phyloP scores from a whole-genome alignment of 2,888 invertebrate species.

The Microctonus brassicae region DNA sequence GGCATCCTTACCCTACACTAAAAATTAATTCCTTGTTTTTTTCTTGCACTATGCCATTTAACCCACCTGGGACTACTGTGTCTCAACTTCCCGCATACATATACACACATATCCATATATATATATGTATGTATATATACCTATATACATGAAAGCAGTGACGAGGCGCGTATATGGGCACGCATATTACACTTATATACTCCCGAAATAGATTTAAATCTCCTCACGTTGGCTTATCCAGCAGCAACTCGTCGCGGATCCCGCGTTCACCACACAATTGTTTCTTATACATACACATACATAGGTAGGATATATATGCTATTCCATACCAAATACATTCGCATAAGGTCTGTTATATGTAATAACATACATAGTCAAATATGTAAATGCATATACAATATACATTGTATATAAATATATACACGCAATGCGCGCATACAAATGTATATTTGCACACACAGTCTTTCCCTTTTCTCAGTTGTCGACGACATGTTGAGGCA shows the following conservation, averaged over 20 bases:
- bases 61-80: too few species aligned
- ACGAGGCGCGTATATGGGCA: neutral
- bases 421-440: neutral
- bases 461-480: too few species aligned
- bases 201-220: neutral
- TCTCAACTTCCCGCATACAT: too few species aligned
- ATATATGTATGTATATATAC: neutral
- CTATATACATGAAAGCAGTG: neutral
- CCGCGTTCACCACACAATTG: conserved; percentile 20
- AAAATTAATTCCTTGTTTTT: conserved; percentile 62
- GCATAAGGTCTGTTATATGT: neutral
- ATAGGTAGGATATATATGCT: neutral
- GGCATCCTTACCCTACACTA: too few species aligned
- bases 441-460: neutral
- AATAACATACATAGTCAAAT: too few species aligned
- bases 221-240: conserved; percentile 15
- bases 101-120: neutral
- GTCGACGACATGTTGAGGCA: too few species aligned
- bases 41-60: conserved; percentile 58
- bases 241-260: conserved; percentile 19
- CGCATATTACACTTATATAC: conserved; percentile 8
- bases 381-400: neutral
- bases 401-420: too few species aligned
- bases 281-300: conserved; percentile 22
- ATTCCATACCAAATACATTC: neutral